Evolutionary conservation across 2,797 vertebrate species (phyloP), one percentile per base, ranked within the genome.

Genomic region (Potorous gilbertii): DNA sequence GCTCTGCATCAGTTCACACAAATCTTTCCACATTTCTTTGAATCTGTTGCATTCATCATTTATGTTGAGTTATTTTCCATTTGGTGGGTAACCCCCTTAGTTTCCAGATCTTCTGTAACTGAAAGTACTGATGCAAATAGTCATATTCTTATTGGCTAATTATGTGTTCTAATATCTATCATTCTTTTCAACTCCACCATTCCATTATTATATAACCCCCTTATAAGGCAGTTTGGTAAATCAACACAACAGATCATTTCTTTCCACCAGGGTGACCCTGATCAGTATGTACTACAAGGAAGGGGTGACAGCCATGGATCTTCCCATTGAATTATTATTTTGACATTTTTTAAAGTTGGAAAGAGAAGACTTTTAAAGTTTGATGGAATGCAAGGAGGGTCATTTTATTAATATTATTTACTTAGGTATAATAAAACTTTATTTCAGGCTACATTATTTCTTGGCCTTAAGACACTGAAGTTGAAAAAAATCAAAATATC

Each of bases 391-490:
- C 31, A 62, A 90, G 31, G 16, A 90, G 31, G 18, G 12, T 52
- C 52, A 91, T 91, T 95, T 97, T 90, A 13, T 91, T 90, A 92
- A 91, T 94, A 96, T 96, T 93, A 62, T 62, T 95, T 92, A 55
- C 3, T 3, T 92, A 96, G 40, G 90, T 93, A 34, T 52, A 90
- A 90, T 54, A 91, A 95, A 59, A 66, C 91, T 97, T 96, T 96
- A 81, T 96, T 97, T 96, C 92, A 93, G 50, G 31, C 96, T 92
- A 87, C 92, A 92, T 56, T 95, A 96, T 96, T 96, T 95, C 91
- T 96, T 95, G 94, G 93, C 81, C 29, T 62, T 50, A 4, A 54
- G 66, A 95, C 40, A 56, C 55, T 18, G 87, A 50, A 31, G 18
- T 55, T 96, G 0, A 46, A 92, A 96, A 96, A 96, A 94, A 94